These are phyloP conservation scores for Amiota minor DNA, from an alignment of 2,888 invertebrate genomes.

Conservation along the genomic window DNA sequence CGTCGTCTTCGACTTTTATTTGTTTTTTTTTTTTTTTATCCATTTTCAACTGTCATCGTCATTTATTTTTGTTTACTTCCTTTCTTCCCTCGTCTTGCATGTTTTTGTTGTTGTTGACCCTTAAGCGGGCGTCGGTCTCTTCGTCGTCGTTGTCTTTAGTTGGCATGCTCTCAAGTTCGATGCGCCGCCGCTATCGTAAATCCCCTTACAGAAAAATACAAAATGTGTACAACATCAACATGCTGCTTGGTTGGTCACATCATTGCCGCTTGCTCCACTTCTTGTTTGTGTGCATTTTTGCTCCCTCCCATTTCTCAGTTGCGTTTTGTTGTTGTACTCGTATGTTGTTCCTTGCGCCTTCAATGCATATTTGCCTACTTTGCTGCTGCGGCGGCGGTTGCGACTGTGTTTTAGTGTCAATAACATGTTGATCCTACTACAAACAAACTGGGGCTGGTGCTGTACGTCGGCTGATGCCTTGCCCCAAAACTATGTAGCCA, in stretches of 20 bases:
- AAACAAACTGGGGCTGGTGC: conserved; percentile 20
- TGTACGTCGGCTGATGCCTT: conserved; percentile 46
- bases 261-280: conserved; percentile 55
- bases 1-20: not conserved
- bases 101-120: conserved; percentile 19
- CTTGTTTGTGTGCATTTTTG: conserved; percentile 62
- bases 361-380: not conserved
- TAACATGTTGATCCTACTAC: conserved; percentile 62
- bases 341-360: not conserved
- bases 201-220: too few species aligned
- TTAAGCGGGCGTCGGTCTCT: not conserved
- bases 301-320: conserved; percentile 48
- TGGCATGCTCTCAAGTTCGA: too few species aligned
- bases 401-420: conserved; percentile 47
- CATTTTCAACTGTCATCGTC: too few species aligned
- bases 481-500: conserved; percentile 57
- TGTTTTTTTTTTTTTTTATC: conserved; percentile 49
- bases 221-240: conserved; percentile 51
- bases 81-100: not conserved
- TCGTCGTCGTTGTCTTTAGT: too few species aligned
- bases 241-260: conserved; percentile 41
- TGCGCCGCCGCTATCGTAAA: too few species aligned
- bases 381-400: conserved; percentile 33
- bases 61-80: not conserved
- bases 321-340: not conserved